Evolutionary conservation across 2,113 vertebrate species (phyloP), one percentile per base, ranked within the genome.

Genomic region (Sander vitreus): DNA sequence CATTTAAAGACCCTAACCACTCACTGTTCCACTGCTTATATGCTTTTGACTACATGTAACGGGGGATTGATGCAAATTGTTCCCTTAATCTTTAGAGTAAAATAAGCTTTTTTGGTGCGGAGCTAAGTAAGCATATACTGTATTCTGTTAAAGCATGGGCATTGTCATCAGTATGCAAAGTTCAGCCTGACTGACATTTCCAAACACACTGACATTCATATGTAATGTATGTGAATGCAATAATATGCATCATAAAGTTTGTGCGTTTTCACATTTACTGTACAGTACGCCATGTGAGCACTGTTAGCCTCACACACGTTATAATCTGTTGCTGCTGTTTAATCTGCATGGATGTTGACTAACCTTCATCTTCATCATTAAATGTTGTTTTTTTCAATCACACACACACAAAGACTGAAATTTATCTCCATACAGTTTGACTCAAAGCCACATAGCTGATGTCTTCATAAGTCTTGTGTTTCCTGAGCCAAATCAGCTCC

Each of bases 11-110:
- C 80, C 82, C 81, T 87, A 86, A 85, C 86, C 72, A 54, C 68
- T 80, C 62, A 73, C 58, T 67, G 53, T 63, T 77, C 54, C 51
- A 12, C 47, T 51, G 73, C 80, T 85, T 69, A 33, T 45, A 33
- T 66, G 64, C 85, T 57, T 93, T 65, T 76, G 66, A 81, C 73
- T 74, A 57, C 64, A 80, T 79, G 83, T 90, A 76, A 78, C 12
- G 16, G 54, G 19, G 83, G 86, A 88, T 92, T 91, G 50, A 92
- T 91, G 89, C 83, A 93, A 92, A 92, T 88, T 79, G 77, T 88
- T 81, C 64, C 83, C 64, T 59, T 92, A 91, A 91, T 90, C 90
- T 90, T 73, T 59, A 25, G 48, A 75, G 85, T 81, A 50, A 85
- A 90, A 88, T 79, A 83, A 81, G 83, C 76, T 83, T 78, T 83